Base-by-base conservation (phyloP, 2,113 vertebrate genomes). In the Gallinago jamesoni region DNA sequence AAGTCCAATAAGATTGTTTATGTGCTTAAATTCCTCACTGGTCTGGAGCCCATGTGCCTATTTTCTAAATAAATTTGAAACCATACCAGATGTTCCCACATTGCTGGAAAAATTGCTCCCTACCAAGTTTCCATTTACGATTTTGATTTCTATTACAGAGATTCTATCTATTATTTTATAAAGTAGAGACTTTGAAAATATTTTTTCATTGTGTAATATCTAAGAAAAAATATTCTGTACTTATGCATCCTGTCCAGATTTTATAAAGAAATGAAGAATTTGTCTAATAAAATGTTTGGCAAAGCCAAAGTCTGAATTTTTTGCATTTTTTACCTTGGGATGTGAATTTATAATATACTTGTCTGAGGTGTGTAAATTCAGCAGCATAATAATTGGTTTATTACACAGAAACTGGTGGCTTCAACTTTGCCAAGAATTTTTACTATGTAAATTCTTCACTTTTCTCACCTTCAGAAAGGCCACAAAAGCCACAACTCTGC, bases 361-460 rank as follows among this genome's bases (percentile, higher is more conserved):
- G 50, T 94, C 80, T 43, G 69, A 94, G 83, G 52, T 80, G 47
- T 43, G 20, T 72, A 70, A 89, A 91, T 84, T 87, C 64, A 84
- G 62, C 60, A 81, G 18, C 37, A 59, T 3, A 33, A 33, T 75
- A 90, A 92, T 92, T 67, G 62, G 28, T 90, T 94, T 68, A 78
- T 63, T 92, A 43, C 3, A 5, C 37, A 89, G 68, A 89, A 90
- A 48, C 39, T 75, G 60, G 10, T 75, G 76, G 39, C 14, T 90
- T 14, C 3, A 30, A 33, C 64, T 75, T 80, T 59, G 89, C 73
- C 92, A 94, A 74, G 81, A 93, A 93, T 89, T 94, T 96, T 97
- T 91, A 87, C 66, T 68, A 17, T 20, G 31, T 43, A 84, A 94
- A 84, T 95, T 84, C 69, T 92, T 72, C 4, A 1, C 33, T 92